These are phyloP conservation scores for Menidia menidia DNA, from an alignment of 2,797 vertebrate genomes.

Conservation along the genomic window DNA sequence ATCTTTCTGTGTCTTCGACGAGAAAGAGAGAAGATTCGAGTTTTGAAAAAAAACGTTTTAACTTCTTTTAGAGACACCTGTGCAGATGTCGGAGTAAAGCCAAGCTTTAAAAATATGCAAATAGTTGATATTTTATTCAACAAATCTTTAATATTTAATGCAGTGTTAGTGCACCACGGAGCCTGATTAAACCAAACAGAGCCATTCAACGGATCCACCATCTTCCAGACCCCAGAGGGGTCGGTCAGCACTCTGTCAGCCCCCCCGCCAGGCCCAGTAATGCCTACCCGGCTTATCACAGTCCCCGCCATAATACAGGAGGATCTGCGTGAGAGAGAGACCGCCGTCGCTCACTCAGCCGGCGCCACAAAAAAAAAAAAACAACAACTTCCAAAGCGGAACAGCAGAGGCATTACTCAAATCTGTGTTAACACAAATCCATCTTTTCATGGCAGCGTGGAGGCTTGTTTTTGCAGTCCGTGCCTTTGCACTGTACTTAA, in stretches of 20 bases:
- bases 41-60: no score
- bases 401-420: slow-evolving; percentile 22
- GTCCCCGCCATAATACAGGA: slow-evolving; percentile 9
- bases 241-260: slow-evolving; percentile 48
- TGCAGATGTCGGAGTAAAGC: slow-evolving; percentile 22
- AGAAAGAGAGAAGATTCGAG: no score
- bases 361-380: slow-evolving; percentile 2
- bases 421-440: slow-evolving; percentile 32
- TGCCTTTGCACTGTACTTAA: slow-evolving; percentile 23
- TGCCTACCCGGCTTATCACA: slow-evolving; percentile 37
- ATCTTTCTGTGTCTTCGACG: no score
- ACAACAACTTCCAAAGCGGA: slow-evolving; percentile 28
- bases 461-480: not conserved
- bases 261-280: slow-evolving; percentile 25
- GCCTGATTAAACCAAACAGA: slow-evolving; percentile 56
- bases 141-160: slow-evolving; percentile 67
- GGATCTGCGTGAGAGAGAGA: not conserved
- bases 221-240: slow-evolving; percentile 21
- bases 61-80: not conserved
- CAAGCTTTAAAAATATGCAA: slow-evolving; percentile 23
- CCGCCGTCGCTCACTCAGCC: slow-evolving; percentile 35
- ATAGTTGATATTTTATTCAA: slow-evolving; percentile 65
- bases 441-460: slow-evolving; percentile 21
- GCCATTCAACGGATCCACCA: slow-evolving; percentile 18
- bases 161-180: slow-evolving; percentile 55